Evolutionary conservation across 2,113 vertebrate species (phyloP).

Genomic region (Albula goreensis): DNA sequence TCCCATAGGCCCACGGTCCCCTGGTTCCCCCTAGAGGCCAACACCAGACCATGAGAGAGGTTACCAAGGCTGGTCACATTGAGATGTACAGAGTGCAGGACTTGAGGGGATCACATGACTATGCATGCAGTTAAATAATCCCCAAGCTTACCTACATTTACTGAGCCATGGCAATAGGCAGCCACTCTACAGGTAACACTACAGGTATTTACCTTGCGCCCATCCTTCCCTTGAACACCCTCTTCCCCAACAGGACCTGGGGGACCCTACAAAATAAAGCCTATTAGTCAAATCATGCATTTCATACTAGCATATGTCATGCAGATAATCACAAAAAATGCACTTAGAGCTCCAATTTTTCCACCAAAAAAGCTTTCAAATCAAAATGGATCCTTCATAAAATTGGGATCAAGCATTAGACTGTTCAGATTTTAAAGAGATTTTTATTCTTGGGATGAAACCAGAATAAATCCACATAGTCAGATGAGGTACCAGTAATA

Average conservation of each 20-base stretch:
- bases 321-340: neutral
- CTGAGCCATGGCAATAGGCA: neutral
- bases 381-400: neutral
- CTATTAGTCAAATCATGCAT: neutral
- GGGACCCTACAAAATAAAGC: slow-evolving; percentile 72
- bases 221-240: slow-evolving; percentile 90
- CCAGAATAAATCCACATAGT: neutral
- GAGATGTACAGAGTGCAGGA: neutral
- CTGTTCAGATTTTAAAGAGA: too few species aligned
- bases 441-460: neutral
- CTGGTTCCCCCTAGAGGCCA: slow-evolving; percentile 78
- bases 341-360: neutral
- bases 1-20: slow-evolving; percentile 78
- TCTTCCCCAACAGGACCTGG: slow-evolving; percentile 88
- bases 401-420: neutral
- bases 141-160: neutral
- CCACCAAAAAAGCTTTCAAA: neutral
- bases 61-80: neutral
- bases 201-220: slow-evolving; percentile 78
- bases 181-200: neutral
- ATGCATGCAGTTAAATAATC: neutral
- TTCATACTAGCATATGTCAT: neutral
- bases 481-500: neutral
- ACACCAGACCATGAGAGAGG: neutral
- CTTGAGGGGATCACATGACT: neutral